Evolutionary conservation across 2,113 vertebrate species (phyloP).

Genomic region (Ptyas mucosa): DNA sequence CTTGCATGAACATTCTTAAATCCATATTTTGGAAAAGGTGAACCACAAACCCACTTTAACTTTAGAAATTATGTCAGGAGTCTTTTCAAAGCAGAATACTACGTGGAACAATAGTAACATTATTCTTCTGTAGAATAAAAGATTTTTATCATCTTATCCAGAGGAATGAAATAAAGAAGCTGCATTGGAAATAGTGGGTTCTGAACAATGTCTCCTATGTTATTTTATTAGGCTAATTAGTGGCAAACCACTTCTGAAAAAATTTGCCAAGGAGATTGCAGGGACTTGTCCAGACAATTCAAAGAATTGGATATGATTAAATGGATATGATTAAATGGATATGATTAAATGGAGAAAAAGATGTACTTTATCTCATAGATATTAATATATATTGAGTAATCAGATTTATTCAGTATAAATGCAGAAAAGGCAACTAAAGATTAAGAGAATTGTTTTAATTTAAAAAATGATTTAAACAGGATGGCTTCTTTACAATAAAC

Average conservation of each 20-base stretch:
- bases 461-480: not conserved
- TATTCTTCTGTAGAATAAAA: not conserved
- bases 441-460: not conserved
- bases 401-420: constrained; percentile 3
- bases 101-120: not conserved
- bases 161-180: not conserved
- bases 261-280: not conserved
- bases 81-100: not conserved
- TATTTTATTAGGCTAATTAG: not conserved
- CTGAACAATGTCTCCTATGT: not conserved
- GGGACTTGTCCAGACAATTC: not conserved
- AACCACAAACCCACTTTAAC: not conserved
- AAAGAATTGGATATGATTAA: not conserved
- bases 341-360: not conserved
- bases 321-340: not conserved
- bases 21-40: not conserved
- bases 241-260: not conserved
- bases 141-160: not conserved
- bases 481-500: not conserved
- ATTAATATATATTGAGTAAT: not conserved
- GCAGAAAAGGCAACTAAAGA: not conserved
- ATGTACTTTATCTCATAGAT: constrained; percentile 16
- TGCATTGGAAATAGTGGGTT: not conserved
- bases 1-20: not conserved
- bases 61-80: not conserved